phyloP scores from a whole-genome alignment of 2,113 vertebrate genomes.

The Halichoeres trimaculatus region DNA sequence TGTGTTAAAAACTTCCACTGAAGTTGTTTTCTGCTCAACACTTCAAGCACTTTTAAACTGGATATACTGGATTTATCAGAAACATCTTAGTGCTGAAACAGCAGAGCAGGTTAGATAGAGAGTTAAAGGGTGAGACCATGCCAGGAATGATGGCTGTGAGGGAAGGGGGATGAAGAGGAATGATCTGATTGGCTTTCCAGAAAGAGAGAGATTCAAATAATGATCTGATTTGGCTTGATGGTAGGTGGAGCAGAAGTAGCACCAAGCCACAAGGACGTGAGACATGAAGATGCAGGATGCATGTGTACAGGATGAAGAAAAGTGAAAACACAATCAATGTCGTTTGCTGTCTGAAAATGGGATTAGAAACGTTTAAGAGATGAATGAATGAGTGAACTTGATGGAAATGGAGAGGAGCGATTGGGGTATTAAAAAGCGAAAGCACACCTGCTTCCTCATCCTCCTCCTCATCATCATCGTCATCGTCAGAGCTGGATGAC shows the following conservation, averaged over 20 bases:
- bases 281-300: neutral
- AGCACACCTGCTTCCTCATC: conserved; percentile 99
- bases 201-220: conserved; percentile 1
- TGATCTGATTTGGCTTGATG: neutral
- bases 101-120: conserved; percentile 4
- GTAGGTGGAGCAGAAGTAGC: conserved; percentile 6
- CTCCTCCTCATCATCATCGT: conserved; percentile 94
- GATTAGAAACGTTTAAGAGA: too few species aligned
- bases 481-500: conserved; percentile 98
- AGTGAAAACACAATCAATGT: neutral
- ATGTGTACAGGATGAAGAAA: conserved; percentile 3
- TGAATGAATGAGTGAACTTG: conserved; percentile 16
- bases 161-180: neutral
- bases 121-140: neutral
- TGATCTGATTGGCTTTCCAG: conserved; percentile 28
- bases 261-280: conserved; percentile 17
- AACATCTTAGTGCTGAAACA: neutral
- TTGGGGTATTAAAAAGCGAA: conserved; percentile 85
- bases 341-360: neutral
- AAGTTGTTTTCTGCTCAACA: too few species aligned
- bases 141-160: neutral
- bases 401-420: conserved; percentile 15
- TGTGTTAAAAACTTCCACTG: too few species aligned
- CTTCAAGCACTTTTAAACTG: too few species aligned
- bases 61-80: neutral